Evolutionary conservation across 2,888 invertebrate genomes (phyloP), one percentile per base, ranked within the genome.

Genomic region (Nephrocerus scutellatus): DNA sequence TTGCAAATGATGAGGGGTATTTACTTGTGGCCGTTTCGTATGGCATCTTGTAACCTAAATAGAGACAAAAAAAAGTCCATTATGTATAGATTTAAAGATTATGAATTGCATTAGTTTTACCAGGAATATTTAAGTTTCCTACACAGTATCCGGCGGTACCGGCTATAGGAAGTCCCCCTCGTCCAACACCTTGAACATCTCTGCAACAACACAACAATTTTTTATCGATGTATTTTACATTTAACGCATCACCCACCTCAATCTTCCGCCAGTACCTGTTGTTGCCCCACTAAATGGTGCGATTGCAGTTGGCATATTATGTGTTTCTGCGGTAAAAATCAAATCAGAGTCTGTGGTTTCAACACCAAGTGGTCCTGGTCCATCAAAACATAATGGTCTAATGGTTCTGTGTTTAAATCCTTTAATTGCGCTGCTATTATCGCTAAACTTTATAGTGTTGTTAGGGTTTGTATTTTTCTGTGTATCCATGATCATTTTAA

Each of bases 261-360:
- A 82, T 26, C 97, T 75, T 0, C 97, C 97, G 1, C 97, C 97
- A 1, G 96, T 95, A 16, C 97, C 97, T 0, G 97, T 97, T 0
- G 96, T 92, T 0, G 97, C 96, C 1, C 97, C 97, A 68, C 93
- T 92, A 52, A 97, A 97, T 0, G 96, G 96, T 1, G 95, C 92
- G 8, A 97, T 93, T 0, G 93, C 92, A 1, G 93, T 95, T 2
- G 93, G 93, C 75, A 97, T 97, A 65, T 97, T 97, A 68, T 98
- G 97, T 0, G 97, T 98, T 72, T 98, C 97, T 0, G 97, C 97
- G 0, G 97, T 97, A 62, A 97, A 96, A 57, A 95, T 91, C 24
- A 97, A 79, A 67, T 97, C 91, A 1, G 87, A 83, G 12, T 80
- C 74, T 0, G 77, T 72, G 9, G 70, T 60, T 29, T 74, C 68